Evolutionary conservation across 2,113 vertebrate species (phyloP).

Genomic region (Hystrix brachyura): DNA sequence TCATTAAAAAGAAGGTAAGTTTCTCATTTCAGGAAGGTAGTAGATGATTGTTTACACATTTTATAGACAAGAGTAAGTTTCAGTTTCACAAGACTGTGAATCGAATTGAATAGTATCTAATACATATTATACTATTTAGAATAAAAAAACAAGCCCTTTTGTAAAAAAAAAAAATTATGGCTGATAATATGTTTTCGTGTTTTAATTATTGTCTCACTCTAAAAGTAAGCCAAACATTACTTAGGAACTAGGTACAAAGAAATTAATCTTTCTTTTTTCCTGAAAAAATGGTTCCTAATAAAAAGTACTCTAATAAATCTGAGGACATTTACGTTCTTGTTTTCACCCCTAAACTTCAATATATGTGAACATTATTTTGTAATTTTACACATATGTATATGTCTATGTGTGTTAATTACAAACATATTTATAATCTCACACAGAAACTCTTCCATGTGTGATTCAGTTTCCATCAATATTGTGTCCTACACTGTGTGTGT

Average conservation of each 20-base stretch:
- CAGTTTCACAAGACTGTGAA: background rate
- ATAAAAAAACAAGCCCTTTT: background rate
- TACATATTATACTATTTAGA: background rate
- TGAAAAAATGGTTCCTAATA: background rate
- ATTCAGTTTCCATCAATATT: background rate
- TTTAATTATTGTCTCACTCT: background rate
- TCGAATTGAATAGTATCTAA: background rate
- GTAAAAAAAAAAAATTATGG: background rate
- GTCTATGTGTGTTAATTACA: too few species aligned
- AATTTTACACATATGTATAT: background rate
- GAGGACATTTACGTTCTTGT: background rate
- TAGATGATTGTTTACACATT: background rate
- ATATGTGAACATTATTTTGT: background rate
- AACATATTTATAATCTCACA: background rate
- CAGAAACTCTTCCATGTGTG: rapidly evolving
- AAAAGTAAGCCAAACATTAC: background rate
- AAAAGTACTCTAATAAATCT: background rate
- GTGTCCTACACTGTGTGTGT: background rate
- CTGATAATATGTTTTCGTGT: background rate
- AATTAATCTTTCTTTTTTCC: background rate
- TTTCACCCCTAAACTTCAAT: background rate
- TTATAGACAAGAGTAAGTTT: background rate
- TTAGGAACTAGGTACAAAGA: background rate
- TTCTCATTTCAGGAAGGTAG: background rate
- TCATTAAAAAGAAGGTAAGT: background rate